Conservation (phyloP, 2,888 invertebrate genomes). For the Andrena haemorrhoa region DNA sequence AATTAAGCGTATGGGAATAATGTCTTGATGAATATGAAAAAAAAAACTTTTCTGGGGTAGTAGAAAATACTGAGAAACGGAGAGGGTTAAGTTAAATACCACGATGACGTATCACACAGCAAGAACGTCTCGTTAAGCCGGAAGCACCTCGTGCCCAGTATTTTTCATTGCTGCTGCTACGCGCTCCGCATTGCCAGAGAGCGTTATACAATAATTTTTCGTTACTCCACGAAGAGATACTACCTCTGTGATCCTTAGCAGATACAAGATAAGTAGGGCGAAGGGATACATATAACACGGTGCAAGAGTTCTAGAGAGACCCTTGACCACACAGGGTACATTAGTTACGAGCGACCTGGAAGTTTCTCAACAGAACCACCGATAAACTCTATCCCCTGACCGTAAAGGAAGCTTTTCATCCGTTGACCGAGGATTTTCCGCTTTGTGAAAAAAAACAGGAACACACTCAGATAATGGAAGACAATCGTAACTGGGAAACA, state of each 20-base stretch:
- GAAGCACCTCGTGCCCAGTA: neutral
- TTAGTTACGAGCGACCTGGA: conserved; percentile 63
- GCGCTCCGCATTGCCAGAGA: neutral
- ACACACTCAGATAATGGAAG: neutral
- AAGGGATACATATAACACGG: conserved; percentile 17
- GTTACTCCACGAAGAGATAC: conserved; percentile 23
- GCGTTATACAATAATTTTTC: conserved; percentile 37
- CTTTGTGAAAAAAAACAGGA: neutral
- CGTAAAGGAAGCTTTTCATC: conserved; percentile 48
- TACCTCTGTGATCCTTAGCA: conserved; percentile 6
- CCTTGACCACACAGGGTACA: conserved; percentile 33
- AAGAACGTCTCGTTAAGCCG: neutral
- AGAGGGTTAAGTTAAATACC: too few species aligned
- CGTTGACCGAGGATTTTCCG: conserved; percentile 24
- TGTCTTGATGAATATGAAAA: too few species aligned
- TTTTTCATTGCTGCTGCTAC: conserved; percentile 3
- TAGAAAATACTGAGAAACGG: too few species aligned
- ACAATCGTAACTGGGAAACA: neutral
- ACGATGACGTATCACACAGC: too few species aligned
- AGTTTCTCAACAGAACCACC: conserved; percentile 54
- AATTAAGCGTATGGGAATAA: too few species aligned
- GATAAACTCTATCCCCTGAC: conserved; percentile 50
- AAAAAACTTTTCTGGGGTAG: too few species aligned
- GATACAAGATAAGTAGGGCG: conserved; percentile 52
- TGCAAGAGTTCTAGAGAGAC: conserved; percentile 41